Conservation (phyloP, 2,888 invertebrate genomes). For the Troides aeacus region DNA sequence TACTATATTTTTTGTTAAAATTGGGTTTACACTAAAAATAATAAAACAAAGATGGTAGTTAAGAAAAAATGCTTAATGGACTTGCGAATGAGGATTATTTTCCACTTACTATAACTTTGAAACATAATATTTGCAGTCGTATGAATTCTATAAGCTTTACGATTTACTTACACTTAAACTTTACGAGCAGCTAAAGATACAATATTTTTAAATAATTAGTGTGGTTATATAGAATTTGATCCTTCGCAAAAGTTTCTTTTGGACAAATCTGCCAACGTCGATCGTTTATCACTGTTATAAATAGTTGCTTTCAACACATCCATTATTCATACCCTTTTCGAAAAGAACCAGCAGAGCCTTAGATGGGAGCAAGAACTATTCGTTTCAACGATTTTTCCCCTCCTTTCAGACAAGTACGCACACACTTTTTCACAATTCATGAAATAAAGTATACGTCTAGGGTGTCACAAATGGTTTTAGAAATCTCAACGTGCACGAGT, state of each 20-base stretch:
- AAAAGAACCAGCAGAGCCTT: constrained; percentile 18
- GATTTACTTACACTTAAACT: no score
- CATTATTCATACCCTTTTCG: constrained; percentile 42
- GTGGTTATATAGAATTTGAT: not conserved
- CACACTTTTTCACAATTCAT: constrained; percentile 5
- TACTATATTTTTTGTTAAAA: no score
- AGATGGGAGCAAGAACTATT: constrained; percentile 10
- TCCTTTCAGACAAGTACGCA: constrained; percentile 6
- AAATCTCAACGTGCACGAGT: not conserved
- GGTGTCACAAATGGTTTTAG: constrained; percentile 1
- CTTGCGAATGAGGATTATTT: no score
- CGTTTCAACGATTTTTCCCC: constrained; percentile 7
- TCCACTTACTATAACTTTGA: no score
- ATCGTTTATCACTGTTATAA: constrained; percentile 44
- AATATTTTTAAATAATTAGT: no score
- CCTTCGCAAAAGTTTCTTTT: not conserved
- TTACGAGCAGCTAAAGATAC: no score
- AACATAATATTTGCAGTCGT: no score
- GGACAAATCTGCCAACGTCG: constrained; percentile 24
- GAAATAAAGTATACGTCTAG: not conserved
- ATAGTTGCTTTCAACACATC: constrained; percentile 37
- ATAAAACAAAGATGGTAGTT: no score
- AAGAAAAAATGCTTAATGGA: no score
- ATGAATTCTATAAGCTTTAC: no score
- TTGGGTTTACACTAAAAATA: no score